Percentiles rank a stretch among this genome's conserved stretches.
These are phyloP conservation scores for Odontocolon sp. DNA, from an alignment of 2,888 invertebrate species.

Conservation along the genomic window DNA sequence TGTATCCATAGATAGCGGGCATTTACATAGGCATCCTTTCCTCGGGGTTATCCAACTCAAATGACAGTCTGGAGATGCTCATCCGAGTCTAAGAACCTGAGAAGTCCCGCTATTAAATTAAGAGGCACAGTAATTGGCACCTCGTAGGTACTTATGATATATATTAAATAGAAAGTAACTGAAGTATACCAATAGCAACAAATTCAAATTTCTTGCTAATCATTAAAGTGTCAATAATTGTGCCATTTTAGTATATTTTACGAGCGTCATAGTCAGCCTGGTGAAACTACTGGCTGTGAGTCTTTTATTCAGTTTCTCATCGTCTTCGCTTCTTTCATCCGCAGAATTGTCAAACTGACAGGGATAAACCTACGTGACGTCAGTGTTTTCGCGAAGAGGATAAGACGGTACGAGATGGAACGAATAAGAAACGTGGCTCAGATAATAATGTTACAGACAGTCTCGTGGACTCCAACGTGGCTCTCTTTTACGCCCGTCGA, in stretches of 20 bases:
- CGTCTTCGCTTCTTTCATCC: not conserved
- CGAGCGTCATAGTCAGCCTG: no score
- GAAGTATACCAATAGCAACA: no score
- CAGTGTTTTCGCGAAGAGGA: slow-evolving; percentile 26
- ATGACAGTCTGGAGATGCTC: slow-evolving; percentile 14
- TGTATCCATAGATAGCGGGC: not conserved
- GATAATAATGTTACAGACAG: slow-evolving; percentile 47
- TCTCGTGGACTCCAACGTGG: not conserved
- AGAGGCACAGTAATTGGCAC: no score
- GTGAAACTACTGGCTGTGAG: no score
- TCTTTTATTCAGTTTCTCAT: no score
- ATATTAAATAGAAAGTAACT: no score
- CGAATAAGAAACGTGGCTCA: slow-evolving; percentile 16
- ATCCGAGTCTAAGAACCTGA: slow-evolving; percentile 10
- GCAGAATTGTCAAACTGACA: not conserved
- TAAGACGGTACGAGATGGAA: not conserved
- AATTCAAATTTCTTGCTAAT: no score
- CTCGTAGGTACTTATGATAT: no score
- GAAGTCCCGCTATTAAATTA: not conserved
- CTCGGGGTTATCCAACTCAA: slow-evolving; percentile 33
- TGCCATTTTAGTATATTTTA: no score
- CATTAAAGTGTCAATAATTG: no score
- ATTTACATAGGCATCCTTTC: slow-evolving; percentile 19
- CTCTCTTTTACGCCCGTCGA: slow-evolving; percentile 53
- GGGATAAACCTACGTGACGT: slow-evolving; percentile 8